These are phyloP conservation scores for Myotis daubentonii DNA, from an alignment of 2,797 vertebrate species.

Conservation along the genomic window DNA sequence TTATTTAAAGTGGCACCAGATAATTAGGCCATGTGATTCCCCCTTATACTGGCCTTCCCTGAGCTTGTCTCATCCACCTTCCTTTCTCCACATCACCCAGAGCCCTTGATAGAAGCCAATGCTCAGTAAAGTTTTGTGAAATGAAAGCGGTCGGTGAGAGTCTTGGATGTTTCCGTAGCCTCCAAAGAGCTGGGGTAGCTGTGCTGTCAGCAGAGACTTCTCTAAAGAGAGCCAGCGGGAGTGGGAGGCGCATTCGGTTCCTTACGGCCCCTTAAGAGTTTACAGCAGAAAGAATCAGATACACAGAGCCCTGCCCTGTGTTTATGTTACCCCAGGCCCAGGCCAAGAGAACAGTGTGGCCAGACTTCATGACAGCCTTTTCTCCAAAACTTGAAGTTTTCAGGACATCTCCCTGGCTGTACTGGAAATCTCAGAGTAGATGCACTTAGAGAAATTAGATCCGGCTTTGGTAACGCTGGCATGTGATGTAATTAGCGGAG, in stretches of 20 bases:
- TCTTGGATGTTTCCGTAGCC: background rate
- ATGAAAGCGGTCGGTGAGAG: constrained; percentile 3
- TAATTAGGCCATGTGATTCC: background rate
- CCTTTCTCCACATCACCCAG: background rate
- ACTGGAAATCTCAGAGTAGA: constrained; percentile 75
- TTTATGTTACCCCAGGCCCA: constrained; percentile 74
- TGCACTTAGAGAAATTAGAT: constrained; percentile 72
- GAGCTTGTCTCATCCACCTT: background rate
- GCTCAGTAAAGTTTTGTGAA: background rate
- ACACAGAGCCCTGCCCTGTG: constrained; percentile 70
- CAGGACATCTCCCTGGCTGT: constrained; percentile 63
- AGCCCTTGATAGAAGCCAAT: background rate
- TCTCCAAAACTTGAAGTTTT: constrained; percentile 65
- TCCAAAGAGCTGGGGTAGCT: background rate
- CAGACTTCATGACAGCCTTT: constrained; percentile 67
- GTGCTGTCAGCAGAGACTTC: background rate
- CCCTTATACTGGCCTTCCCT: too few relatives aligned
- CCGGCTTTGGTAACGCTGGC: constrained; percentile 50
- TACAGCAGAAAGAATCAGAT: constrained; percentile 62
- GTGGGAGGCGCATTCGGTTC: background rate
- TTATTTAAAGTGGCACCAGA: background rate
- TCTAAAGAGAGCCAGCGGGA: constrained; percentile 45
- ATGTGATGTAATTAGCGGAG: constrained; percentile 76
- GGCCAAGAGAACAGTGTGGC: constrained; percentile 33
- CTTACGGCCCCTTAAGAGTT: constrained; percentile 49